A percentile compares a stretch with the other conserved stretches of the same genome.
Evolutionary conservation across 2,797 vertebrate genomes (phyloP).

Genomic region (Todus mexicanus): DNA sequence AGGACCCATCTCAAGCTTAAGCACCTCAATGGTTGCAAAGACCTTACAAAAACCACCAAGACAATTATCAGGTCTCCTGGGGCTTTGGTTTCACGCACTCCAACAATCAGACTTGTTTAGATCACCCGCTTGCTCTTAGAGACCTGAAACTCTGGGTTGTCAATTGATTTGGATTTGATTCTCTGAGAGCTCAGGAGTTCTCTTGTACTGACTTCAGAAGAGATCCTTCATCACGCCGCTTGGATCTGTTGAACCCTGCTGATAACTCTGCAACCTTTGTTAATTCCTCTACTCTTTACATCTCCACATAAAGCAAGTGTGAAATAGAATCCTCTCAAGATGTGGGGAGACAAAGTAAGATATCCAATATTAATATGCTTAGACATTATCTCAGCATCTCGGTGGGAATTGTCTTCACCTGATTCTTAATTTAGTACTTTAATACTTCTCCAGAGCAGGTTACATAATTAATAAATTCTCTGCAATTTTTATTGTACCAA

Average conservation of each 20-base stretch:
- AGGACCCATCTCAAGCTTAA: neutral
- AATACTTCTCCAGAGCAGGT: neutral
- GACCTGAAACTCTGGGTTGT: neutral
- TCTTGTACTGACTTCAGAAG: neutral
- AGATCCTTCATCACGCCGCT: neutral
- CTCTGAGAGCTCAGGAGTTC: neutral
- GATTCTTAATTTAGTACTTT: neutral
- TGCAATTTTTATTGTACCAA: neutral
- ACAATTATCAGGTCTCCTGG: neutral
- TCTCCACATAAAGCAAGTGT: neutral
- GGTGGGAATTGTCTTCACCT: neutral
- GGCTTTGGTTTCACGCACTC: neutral
- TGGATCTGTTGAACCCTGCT: neutral
- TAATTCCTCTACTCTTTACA: neutral
- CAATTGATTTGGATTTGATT: neutral
- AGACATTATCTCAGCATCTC: neutral
- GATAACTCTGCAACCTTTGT: neutral
- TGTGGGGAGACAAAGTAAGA: neutral
- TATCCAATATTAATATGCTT: neutral
- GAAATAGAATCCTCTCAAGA: neutral
- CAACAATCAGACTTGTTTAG: neutral
- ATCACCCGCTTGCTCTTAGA: neutral
- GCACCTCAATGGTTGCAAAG: neutral
- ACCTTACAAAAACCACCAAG: neutral
- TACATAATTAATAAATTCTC: neutral